Base-by-base conservation (phyloP, 2,888 invertebrate genomes). In the Callimorpha dominula region DNA sequence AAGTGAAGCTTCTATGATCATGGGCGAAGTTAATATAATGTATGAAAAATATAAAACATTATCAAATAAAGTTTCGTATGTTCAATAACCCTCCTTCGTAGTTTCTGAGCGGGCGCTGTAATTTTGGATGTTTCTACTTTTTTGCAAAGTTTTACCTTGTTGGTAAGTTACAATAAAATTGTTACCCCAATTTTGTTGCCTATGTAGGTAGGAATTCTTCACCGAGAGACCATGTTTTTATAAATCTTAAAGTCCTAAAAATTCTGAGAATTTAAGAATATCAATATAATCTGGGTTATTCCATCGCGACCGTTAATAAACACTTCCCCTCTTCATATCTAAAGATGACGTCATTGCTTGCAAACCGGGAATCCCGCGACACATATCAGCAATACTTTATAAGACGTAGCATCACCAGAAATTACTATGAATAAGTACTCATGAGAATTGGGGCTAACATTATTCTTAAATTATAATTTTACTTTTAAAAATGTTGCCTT, bases 41-140 rank as follows among this genome's bases (percentile, higher is more conserved):
- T 12, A 46, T 46, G 9, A 60, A 60, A 60, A 60, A 31, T 46
- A 65, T 43, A 1, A 14, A 40, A 64, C 17, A 64, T 14, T 42
- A 14, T 15, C 0, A 42, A 43, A 46, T 11, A 46, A n/a, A 50
- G 31, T 43, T 6, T 14, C 8, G 9, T 4, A 43, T 9, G 1
- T 70, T 49, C 63, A 69, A 42, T 49, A 71, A 66, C 82, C 83
- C 74, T 82, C 46, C 14, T 40, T 14, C 31, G 4, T 0, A 14
- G 0, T 54, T 42, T 63, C 17, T 68, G 31, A 66, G 76, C 76
- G 79, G 67, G 15, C 20, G 69, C 70, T 14, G 70, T 65, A 15
- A 72, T 75, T 82, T 82, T 72, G 83, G 76, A 50, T 43, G 76
- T 50, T 46, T 49, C 83, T 31, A 40, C 71, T 82, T 82, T 81